A percentile compares a stretch with the other conserved stretches of the same genome.
Conservation (phyloP, 2,113 vertebrate species). For the Pholis gunnellus region DNA sequence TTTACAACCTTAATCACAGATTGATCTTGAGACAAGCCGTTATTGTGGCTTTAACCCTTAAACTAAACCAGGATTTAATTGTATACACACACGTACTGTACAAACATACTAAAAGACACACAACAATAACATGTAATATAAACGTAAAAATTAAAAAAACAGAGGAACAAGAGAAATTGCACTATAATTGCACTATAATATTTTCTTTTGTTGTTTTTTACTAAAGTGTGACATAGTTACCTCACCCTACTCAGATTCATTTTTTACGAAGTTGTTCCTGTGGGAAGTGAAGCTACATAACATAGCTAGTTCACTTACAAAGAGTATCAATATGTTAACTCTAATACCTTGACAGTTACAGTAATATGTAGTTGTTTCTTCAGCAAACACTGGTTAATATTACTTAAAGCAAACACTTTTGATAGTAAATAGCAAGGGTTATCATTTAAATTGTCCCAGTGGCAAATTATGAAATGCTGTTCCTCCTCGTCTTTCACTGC, state of each 20-base stretch:
- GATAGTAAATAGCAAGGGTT: not conserved
- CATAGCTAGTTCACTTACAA: not conserved
- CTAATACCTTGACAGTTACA: too few relatives aligned
- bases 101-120: not conserved
- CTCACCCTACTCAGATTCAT: too few relatives aligned
- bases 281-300: not conserved
- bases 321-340: too few relatives aligned
- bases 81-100: not conserved
- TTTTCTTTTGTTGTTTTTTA: not conserved
- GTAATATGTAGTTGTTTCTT: too few relatives aligned
- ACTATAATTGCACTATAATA: too few relatives aligned
- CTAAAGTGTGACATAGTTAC: not conserved
- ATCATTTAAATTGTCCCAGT: not conserved
- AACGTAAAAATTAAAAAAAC: not conserved
- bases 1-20: not conserved
- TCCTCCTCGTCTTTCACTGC: not conserved
- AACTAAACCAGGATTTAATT: not conserved
- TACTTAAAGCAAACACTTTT: not conserved
- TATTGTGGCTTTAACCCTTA: too few relatives aligned
- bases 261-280: not conserved
- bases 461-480: not conserved
- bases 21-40: too few relatives aligned
- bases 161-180: not conserved
- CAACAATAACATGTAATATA: not conserved
- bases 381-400: too few relatives aligned